These are phyloP conservation scores for Tetraneura akinire DNA, from an alignment of 1,140 invertebrate genomes.

Conservation along the genomic window DNA sequence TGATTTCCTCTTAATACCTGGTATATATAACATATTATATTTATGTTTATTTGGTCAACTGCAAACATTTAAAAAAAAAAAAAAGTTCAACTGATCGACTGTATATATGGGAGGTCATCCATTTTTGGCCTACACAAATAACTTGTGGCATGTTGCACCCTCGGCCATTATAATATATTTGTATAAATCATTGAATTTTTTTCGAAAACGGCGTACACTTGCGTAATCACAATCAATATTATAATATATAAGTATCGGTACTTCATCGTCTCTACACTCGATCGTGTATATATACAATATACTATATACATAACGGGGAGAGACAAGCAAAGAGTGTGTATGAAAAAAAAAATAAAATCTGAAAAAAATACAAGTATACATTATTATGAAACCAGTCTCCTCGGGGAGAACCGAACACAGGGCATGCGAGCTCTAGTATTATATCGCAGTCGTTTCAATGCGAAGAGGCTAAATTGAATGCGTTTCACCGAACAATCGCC, in stretches of 20 bases:
- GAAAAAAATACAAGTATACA: background rate
- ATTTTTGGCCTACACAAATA: too few species aligned
- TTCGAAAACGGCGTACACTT: background rate
- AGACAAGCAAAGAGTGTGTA: background rate
- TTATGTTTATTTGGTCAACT: too few species aligned
- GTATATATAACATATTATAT: too few species aligned
- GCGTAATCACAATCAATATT: too few species aligned
- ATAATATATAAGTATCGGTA: background rate
- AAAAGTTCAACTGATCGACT: too few species aligned
- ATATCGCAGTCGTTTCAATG: background rate
- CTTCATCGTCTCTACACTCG: background rate
- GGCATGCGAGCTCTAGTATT: background rate
- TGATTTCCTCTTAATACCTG: too few species aligned
- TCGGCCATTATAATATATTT: too few species aligned
- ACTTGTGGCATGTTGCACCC: too few species aligned
- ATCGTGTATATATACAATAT: background rate
- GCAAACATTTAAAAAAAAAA: too few species aligned
- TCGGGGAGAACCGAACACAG: background rate
- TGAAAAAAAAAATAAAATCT: too few species aligned
- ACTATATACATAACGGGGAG: background rate
- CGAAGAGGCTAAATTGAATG: constrained; percentile 10
- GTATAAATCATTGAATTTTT: too few species aligned
- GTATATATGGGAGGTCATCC: too few species aligned
- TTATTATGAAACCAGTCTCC: constrained; percentile 22
- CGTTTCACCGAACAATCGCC: background rate